Percentiles rank a stretch among this genome's conserved stretches.
phyloP scores from a whole-genome alignment of 1,140 invertebrate species.

The Telenomus remus region DNA sequence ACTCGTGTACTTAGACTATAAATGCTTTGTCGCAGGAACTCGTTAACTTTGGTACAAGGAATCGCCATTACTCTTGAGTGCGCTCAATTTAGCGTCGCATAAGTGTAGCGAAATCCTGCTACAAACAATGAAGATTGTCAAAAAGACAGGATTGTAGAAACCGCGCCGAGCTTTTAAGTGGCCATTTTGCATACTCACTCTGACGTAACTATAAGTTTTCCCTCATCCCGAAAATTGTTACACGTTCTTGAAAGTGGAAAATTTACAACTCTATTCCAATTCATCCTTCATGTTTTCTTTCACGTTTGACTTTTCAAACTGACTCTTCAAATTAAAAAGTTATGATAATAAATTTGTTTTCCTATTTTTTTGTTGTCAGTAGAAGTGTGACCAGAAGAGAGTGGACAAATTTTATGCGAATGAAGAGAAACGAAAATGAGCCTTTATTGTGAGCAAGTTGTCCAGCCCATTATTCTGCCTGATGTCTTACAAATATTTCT shows the following conservation, averaged over 20 bases:
- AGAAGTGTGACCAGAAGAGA: too few species aligned
- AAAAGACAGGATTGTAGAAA: conserved; percentile 48
- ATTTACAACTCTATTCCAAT: too few species aligned
- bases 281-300: too few species aligned
- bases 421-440: conserved; percentile 6
- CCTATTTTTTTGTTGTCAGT: too few species aligned
- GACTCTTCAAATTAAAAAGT: too few species aligned
- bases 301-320: too few species aligned
- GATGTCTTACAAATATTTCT: conserved; percentile 30
- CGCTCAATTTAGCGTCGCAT: conserved; percentile 52
- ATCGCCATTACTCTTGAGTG: conserved; percentile 59
- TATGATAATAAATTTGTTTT: too few species aligned
- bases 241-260: too few species aligned
- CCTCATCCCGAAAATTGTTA: not conserved
- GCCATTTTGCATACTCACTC: conserved; percentile 19
- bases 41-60: conserved; percentile 60
- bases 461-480: conserved; percentile 23
- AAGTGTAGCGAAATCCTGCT: conserved; percentile 52
- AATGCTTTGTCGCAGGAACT: conserved; percentile 59
- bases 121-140: conserved; percentile 53
- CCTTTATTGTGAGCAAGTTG: conserved; percentile 4
- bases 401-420: conserved; percentile 11
- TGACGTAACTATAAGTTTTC: not conserved
- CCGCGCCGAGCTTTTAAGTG: conserved; percentile 14
- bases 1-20: conserved; percentile 44